These are phyloP conservation scores for Cosmorhoe ocellata DNA, from an alignment of 2,888 invertebrate species.

Conservation along the genomic window DNA sequence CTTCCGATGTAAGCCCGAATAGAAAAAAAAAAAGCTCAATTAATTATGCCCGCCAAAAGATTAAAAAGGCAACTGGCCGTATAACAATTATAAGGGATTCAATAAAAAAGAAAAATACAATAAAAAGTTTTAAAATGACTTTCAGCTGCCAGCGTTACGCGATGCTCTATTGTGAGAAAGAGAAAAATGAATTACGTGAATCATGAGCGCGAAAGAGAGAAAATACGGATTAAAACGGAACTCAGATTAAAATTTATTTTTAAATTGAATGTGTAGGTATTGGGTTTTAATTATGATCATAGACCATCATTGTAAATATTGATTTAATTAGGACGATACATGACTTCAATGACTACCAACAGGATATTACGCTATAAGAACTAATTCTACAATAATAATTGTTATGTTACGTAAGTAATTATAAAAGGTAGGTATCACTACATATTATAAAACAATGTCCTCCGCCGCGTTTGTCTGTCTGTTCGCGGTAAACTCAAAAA, in stretches of 20 bases:
- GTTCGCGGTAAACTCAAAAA: too few relatives aligned
- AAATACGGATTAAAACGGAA: slow-evolving; percentile 64
- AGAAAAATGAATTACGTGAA: slow-evolving; percentile 36
- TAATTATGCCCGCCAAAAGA: slow-evolving; percentile 58
- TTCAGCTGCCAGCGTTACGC: slow-evolving; percentile 77
- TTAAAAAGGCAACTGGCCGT: slow-evolving; percentile 73
- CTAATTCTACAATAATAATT: too few relatives aligned
- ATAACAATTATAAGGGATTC: slow-evolving; percentile 69
- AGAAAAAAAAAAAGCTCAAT: slow-evolving; percentile 49
- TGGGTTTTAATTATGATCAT: slow-evolving; percentile 59
- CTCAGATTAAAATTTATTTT: slow-evolving; percentile 72
- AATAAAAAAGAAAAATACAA: slow-evolving; percentile 64
- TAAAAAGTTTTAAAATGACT: slow-evolving; percentile 55
- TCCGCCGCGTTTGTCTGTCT: too few relatives aligned
- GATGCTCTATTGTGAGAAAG: slow-evolving; percentile 53
- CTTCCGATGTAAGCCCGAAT: slow-evolving; percentile 6
- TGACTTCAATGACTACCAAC: too few relatives aligned
- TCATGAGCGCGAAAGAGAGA: slow-evolving; percentile 50
- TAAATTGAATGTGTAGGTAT: slow-evolving; percentile 66
- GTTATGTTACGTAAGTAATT: too few relatives aligned
- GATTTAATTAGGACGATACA: too few relatives aligned
- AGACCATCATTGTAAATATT: too few relatives aligned
- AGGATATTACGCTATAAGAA: too few relatives aligned
- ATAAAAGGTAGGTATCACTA: too few relatives aligned
- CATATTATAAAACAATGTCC: too few relatives aligned